Base-by-base conservation (phyloP, 2,113 vertebrate species). In the Spea bombifrons region DNA sequence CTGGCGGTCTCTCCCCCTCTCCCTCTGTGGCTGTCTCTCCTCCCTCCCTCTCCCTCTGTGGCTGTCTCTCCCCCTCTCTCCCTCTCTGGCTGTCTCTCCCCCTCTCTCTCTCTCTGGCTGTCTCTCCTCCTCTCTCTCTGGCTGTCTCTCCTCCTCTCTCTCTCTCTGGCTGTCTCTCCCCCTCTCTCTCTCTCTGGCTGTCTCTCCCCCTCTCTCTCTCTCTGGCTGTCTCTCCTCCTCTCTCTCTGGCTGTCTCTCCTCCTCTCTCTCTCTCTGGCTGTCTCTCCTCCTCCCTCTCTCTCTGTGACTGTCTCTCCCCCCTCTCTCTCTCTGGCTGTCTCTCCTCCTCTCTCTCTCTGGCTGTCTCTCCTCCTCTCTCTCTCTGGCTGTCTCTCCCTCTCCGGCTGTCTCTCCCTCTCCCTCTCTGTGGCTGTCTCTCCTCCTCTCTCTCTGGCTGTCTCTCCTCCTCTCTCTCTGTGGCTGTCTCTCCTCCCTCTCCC, bases 401-500 rank as follows among this genome's bases (percentile, higher is more conserved):
- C 30, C n/a, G n/a, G n/a, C n/a, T n/a, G n/a, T 30, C 30, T 30
- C 30, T 2, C 2, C 30, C 30, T 30, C 30, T 30, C 30, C 2
- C 30, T 30, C 30, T 30, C 30, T 30, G 1, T 30, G 30, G 30
- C 30, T 30, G 30, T 30, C 30, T 30, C 30, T 30, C 30, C 30
- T 30, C 30, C 30, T 30, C 30, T 30, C 9, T 30, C 30, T 66
- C 16, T 65, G 10, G 15, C n/a, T 6, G 73, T 59, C 75, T 59
- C 75, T 59, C 75, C 52, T 48, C 65, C 52, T 76, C 3, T 7
- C 30, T 30, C 30, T 17, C 1, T 64, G 6, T 52, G 50, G 10
- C 57, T 64, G 45, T 66, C 61, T 67, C 49, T 68, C 64, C 43
- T 66, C 66, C 75, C 66, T 9, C 52, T 69, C 8, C 17, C 15